Percentiles rank a stretch among this genome's conserved stretches.
phyloP scores from a whole-genome alignment of 2,113 vertebrate species.

The Corythaeola cristata region DNA sequence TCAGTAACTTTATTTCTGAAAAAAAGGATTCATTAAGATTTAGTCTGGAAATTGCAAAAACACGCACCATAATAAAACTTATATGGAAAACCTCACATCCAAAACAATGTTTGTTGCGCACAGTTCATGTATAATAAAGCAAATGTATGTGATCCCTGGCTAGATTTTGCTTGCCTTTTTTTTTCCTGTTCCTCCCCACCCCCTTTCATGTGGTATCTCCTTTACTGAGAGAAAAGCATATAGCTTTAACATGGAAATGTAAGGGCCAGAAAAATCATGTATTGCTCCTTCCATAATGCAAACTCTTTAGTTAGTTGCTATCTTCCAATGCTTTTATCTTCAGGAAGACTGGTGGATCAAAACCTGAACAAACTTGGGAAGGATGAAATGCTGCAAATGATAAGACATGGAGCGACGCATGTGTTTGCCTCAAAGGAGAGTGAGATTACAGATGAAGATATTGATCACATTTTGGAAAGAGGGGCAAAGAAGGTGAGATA shows the following conservation, averaged over 20 bases:
- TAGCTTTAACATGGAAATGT: background rate
- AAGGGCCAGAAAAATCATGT: fast-evolving
- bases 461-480: conserved; percentile 93
- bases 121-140: background rate
- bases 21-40: background rate
- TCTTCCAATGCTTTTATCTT: background rate
- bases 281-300: background rate
- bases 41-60: background rate
- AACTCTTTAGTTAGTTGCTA: background rate
- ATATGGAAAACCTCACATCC: background rate
- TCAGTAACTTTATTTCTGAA: background rate
- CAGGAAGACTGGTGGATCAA: conserved; percentile 95
- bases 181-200: too few species aligned
- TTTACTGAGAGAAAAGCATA: background rate
- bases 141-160: background rate
- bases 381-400: conserved; percentile 99
- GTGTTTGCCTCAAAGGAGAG: conserved; percentile 98
- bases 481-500: conserved; percentile 90
- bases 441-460: conserved; percentile 97
- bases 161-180: background rate
- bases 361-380: conserved; percentile 96
- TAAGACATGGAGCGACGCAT: conserved; percentile 94
- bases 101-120: background rate
- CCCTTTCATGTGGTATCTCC: background rate
- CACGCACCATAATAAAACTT: background rate